Base-by-base conservation (phyloP, 2,113 vertebrate species). In the Nymphicus hollandicus region DNA sequence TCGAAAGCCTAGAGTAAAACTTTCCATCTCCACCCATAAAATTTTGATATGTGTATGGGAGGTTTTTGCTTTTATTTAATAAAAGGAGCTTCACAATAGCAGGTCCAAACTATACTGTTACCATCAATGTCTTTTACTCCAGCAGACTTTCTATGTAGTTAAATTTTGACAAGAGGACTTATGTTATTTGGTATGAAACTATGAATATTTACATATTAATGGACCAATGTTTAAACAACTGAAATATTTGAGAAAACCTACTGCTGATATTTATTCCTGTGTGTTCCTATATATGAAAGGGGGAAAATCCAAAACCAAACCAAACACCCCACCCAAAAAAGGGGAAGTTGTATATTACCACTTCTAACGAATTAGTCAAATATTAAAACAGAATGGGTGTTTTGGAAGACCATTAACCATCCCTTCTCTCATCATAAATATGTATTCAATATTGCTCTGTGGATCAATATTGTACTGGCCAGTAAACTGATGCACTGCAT, bases 281-380 rank as follows among this genome's bases (percentile, higher is more conserved):
- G 19, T 78, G 39, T 91, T 77, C 31, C 2, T 44, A 46, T 55
- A 37, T 84, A 41, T 6, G 49, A 2, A 63, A 20, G 7, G 3
- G 12, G 5, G 11, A 58, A 73, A 41, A 24, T 37, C 3, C 3
- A 6, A 24, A 35, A 33, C 0, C 5, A 78, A 81, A 8, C 4
- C 3, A 66, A 71, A 18, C 7, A 0, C 0, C 3, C 1, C 13
- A 50, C 11, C 7, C 11, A 41, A 35, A 63, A 1, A 5, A 53
- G 33, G 6, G 60, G 4, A 73, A 92, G 10, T 37, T 58, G 2
- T 50, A 47, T 60, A 27, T 39, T 79, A 49, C 25, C 6, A 0
- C 1, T 81, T 35, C 7, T 55, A 20, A 8, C 41, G 15, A 93
- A 88, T 50, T 91, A 83, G 68, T 52, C 72, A 52, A 81, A 86